These are phyloP conservation scores for Malurus elegans DNA, from an alignment of 2,113 vertebrate genomes.

Conservation along the genomic window DNA sequence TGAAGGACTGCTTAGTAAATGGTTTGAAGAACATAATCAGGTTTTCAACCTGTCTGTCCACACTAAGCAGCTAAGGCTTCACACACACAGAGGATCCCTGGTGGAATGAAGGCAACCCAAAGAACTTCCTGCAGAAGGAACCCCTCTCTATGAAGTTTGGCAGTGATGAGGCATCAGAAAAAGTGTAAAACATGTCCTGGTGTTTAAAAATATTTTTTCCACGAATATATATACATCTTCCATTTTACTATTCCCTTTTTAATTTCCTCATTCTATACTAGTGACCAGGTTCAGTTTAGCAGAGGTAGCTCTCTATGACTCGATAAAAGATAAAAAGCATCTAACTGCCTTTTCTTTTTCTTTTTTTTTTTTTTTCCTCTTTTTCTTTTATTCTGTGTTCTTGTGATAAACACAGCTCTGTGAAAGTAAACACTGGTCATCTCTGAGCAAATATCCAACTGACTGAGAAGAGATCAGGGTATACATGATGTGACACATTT, in stretches of 20 bases:
- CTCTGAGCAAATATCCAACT: not conserved
- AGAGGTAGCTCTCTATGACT: not conserved
- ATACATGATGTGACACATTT: not conserved
- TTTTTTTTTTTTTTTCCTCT: not conserved
- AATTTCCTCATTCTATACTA: not conserved
- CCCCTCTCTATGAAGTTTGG: not conserved
- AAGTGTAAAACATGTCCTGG: not conserved
- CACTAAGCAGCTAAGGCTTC: not conserved
- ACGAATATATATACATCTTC: not conserved
- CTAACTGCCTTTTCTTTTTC: not conserved
- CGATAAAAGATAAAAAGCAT: not conserved
- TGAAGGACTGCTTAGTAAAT: not conserved
- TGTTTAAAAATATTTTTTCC: not conserved
- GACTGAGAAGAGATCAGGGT: not conserved
- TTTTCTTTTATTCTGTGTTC: not conserved
- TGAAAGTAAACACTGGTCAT: not conserved
- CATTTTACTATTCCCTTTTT: not conserved
- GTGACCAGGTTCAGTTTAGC: not conserved
- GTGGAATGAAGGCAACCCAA: not conserved
- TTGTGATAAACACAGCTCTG: not conserved
- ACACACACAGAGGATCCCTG: accelerated
- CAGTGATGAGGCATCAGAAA: not conserved
- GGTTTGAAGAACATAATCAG: not conserved
- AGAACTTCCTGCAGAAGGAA: not conserved
- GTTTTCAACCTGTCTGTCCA: not conserved